Evolutionary conservation across 2,113 vertebrate species (phyloP).

Genomic region (Rafetus swinhoei): DNA sequence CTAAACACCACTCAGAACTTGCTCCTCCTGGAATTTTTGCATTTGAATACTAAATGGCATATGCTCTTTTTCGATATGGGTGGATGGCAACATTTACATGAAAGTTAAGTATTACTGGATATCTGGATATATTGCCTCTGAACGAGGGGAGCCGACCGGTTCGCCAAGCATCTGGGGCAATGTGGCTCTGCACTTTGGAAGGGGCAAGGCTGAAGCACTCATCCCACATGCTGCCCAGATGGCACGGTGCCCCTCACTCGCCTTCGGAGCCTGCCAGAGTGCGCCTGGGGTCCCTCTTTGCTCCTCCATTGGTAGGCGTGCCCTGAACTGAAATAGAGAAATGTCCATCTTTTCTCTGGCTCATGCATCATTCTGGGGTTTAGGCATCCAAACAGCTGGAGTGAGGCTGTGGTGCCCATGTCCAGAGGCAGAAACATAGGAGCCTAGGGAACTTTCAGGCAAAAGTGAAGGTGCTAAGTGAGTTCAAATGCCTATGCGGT

Average conservation of each 20-base stretch:
- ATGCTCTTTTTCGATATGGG: background rate
- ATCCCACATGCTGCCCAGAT: no score
- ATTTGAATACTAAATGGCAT: background rate
- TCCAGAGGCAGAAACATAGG: background rate
- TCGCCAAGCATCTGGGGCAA: no score
- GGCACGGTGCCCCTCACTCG: no score
- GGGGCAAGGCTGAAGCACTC: no score
- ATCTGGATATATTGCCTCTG: no score
- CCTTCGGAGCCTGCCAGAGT: no score
- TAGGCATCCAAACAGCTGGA: background rate
- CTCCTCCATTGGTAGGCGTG: no score
- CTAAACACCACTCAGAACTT: background rate
- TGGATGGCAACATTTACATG: background rate
- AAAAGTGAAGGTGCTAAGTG: background rate
- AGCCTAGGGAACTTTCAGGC: background rate
- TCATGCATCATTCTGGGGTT: background rate
- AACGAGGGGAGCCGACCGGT: no score
- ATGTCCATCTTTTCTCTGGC: background rate
- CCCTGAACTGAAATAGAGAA: background rate
- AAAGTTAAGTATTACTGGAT: background rate
- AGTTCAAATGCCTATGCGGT: background rate
- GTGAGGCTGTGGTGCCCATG: background rate
- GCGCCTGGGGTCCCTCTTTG: no score
- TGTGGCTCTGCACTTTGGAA: no score
- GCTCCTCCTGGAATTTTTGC: background rate